Base-by-base conservation (phyloP, 2,888 invertebrate genomes). In the Megamerina dolium region DNA sequence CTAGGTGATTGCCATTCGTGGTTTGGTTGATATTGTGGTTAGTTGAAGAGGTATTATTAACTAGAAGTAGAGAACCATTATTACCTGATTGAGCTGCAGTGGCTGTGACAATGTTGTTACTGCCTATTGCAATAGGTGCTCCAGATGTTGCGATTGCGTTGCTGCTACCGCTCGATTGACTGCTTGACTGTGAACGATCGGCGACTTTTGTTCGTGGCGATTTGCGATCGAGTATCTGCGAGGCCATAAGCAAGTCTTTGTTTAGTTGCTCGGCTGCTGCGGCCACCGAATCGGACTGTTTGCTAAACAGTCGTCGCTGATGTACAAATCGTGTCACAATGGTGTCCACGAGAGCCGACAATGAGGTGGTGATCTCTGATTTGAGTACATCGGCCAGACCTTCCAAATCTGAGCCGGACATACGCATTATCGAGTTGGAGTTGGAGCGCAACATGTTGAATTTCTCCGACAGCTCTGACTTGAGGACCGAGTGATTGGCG, bases 321-420 rank as follows among this genome's bases (percentile, higher is more conserved):
- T 89, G 87, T 48, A 87, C 82, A 63, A 87, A 91, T 56, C 88
- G 79, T 20, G 87, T 82, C 48, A 94, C 81, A 48, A 93, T 87
- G 16, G 87, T 87, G 70, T 95, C 94, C 55, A 95, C 87, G 33
- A 92, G 76, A 54, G 82, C 86, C 14, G 86, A 82, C 33, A 95
- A 73, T 2, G 88, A 88, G 27, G 87, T 80, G 18, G 87, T 84
- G 53, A 95, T 86, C 75, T 95, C 94, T 39, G 82, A 83, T 74
- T 95, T 95, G 5, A 96, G 77, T 42, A 87, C 83, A 62, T 92
- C 90, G n/a, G 92, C 90, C 38, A 96, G 76, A 41, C 87, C 86
- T 66, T 92, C 89, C 6, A 93, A 75, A 62, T 93, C 93, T 4
- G 85, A 80, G 12, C 85, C 85, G 2, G 84, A 80, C 56, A 82